These are phyloP conservation scores for Myotis planiceps DNA, from an alignment of 2,797 vertebrate species.

Conservation along the genomic window DNA sequence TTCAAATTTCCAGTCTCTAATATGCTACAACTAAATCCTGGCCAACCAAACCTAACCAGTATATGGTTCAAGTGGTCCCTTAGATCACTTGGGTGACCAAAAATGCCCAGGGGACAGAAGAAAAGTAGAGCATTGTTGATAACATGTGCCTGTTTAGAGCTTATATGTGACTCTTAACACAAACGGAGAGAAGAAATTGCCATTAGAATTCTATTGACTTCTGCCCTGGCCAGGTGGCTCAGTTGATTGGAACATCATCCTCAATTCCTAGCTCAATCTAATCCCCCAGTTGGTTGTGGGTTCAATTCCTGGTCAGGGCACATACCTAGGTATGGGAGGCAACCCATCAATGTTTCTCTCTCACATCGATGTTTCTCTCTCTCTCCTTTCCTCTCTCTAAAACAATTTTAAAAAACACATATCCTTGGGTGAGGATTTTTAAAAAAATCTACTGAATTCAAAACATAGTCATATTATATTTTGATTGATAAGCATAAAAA, in stretches of 20 bases:
- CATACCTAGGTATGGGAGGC: background rate
- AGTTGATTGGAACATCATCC: background rate
- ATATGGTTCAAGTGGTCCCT: background rate
- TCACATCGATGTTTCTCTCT: background rate
- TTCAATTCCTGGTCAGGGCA: background rate
- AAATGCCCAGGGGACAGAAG: background rate
- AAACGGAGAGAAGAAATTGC: background rate
- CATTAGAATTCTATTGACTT: constrained; percentile 10
- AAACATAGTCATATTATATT: background rate
- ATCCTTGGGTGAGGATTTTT: background rate
- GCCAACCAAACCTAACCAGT: background rate
- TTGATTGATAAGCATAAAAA: background rate
- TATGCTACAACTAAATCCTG: constrained; percentile 2
- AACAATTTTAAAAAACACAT: background rate
- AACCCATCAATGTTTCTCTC: background rate
- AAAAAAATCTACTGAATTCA: background rate
- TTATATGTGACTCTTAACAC: background rate
- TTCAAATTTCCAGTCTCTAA: constrained; percentile 47
- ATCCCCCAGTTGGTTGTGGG: background rate
- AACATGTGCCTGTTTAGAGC: background rate
- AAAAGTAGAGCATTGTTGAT: background rate
- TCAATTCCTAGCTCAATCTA: too few species aligned
- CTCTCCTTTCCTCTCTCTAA: background rate
- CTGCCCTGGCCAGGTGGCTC: background rate
- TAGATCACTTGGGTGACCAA: background rate